phyloP scores from a whole-genome alignment of 37 sponge, comb jelly and placozoan genomes.

The Haliclona indistincta region DNA sequence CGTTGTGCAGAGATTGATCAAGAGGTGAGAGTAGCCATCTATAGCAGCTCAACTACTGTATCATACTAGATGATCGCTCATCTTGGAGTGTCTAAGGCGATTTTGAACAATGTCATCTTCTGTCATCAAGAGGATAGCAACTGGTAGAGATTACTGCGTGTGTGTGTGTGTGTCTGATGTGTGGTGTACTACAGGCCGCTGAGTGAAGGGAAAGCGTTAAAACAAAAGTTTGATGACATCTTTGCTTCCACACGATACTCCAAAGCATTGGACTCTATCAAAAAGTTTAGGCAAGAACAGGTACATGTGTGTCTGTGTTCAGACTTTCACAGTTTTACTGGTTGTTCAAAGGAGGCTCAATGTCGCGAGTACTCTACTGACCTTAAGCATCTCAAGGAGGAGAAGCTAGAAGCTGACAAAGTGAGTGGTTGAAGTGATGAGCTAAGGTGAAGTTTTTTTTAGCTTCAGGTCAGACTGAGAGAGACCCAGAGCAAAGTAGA shows the following conservation, averaged over 20 bases:
- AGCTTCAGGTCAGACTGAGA: constrained; percentile 54
- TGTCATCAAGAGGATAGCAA: constrained; percentile 97
- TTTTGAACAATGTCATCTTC: constrained; percentile 93
- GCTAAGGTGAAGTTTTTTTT: constrained; percentile 5
- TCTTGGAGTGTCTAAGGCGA: constrained; percentile 92
- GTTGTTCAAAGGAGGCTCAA: constrained; percentile 16
- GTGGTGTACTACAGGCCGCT: constrained; percentile 70
- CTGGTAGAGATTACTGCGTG: constrained; percentile 62
- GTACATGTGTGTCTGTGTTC: constrained; percentile 21
- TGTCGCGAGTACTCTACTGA: constrained; percentile 50
- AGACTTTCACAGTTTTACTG: not conserved
- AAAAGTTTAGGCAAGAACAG: constrained; percentile 52
- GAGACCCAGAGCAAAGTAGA: constrained; percentile 66
- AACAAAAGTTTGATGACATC: constrained; percentile 98
- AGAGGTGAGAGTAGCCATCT: constrained; percentile 54
- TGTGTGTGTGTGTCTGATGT: not conserved
- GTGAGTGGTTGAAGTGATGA: constrained; percentile 14
- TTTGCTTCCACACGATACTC: constrained; percentile 85
- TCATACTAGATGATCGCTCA: constrained; percentile 70
- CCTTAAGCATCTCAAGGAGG: constrained; percentile 62
- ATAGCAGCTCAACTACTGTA: not conserved
- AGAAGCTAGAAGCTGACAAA: constrained; percentile 76
- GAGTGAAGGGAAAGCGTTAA: constrained; percentile 87
- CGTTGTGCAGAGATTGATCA: constrained; percentile 86
- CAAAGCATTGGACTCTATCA: constrained; percentile 80